Evolutionary conservation across 1,140 invertebrate species (phyloP), one percentile per base, ranked within the genome.

Genomic region (Lethocerus indicus): DNA sequence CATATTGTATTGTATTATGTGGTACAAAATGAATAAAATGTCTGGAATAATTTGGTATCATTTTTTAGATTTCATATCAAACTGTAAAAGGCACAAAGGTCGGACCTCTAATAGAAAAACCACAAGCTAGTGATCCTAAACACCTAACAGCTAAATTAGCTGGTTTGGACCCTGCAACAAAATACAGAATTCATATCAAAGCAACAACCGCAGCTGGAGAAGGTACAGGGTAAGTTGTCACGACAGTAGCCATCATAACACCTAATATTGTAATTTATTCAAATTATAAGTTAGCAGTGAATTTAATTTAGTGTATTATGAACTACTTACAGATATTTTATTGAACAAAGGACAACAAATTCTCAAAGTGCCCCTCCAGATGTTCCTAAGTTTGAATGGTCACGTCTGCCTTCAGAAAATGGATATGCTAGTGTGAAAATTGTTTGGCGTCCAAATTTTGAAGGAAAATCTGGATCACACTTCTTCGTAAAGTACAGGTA

Each of bases 401-500:
- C 73, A 51, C 74, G 74, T 1, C 58, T 79, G 49, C 73, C 74
- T 1, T 78, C 80, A 36, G 77, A 81, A 21, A 83, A 84, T 59
- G 79, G 82, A 12, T 73, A 74, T 29, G 75, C 80, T 26, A 80
- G 76, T 37, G 77, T 92, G 23, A 76, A 77, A 56, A 74, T 96
- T 0, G 77, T 74, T 14, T 96, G 90, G 89, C 59, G 75, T 37
- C 83, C 86, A 13, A 78, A 77, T 58, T 61, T 78, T 26, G 76
- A 78, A 41, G 82, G 81, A 16, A 74, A 80, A 56, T 78, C 87
- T 3, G 81, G 82, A 54, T 82, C 82, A 14, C 84, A 90, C 60
- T 95, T 95, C 65, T 91, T 79, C 59, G 89, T 86, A 1, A 85
- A 90, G 66, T 92, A 87, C 64, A 79, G 69, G 67, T 70, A 32